Base-by-base conservation (phyloP, 1,140 invertebrate genomes). In the Ceratosolen solmsi region DNA sequence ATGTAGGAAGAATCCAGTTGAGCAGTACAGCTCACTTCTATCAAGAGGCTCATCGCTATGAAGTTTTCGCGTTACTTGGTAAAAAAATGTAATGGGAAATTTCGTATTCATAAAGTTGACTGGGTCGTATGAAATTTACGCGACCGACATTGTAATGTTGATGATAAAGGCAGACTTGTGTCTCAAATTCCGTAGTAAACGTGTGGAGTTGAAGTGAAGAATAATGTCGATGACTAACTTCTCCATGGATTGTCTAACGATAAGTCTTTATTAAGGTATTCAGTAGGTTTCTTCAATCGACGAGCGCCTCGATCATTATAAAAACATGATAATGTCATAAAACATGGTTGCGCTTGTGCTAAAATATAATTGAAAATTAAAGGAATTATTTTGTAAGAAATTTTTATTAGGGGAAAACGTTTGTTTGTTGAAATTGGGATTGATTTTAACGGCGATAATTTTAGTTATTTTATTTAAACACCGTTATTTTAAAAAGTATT, bases 131-230 rank as follows among this genome's bases (percentile, higher is more conserved):
- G 25, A 60, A 60, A 60, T 60, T 60, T 30, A 60, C 58, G 25
- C 58, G 27, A 60, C 58, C 8, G 7, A 60, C 27, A 60, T 30
- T 25, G 58, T 22, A 60, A 7, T 68, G 3, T 15, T 46, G 1
- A 68, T 46, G 79, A 79, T 79, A 82, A 82, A 84, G 75, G 56
- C 13, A 11, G 7, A 30, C 1, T 11, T 60, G 2, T 60, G 11
- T 20, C 27, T 60, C n/a, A 7, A 7, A 30, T 30, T 27, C 25
- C 25, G 2, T 11, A 13, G 13, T 60, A 60, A 60, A 13, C 11
- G 13, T 1, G 27, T 9, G 30, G 0, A 60, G n/a, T 2, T 25
- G 25, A 60, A 30, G 20, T 25, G 7, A 63, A 63, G 17, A 36
- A 33, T 60, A 9, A 30, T 11, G 3, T 3, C 5, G 60, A 33